Base-by-base conservation (phyloP, 2,888 invertebrate species). In the Exephanes ischioxanthus region DNA sequence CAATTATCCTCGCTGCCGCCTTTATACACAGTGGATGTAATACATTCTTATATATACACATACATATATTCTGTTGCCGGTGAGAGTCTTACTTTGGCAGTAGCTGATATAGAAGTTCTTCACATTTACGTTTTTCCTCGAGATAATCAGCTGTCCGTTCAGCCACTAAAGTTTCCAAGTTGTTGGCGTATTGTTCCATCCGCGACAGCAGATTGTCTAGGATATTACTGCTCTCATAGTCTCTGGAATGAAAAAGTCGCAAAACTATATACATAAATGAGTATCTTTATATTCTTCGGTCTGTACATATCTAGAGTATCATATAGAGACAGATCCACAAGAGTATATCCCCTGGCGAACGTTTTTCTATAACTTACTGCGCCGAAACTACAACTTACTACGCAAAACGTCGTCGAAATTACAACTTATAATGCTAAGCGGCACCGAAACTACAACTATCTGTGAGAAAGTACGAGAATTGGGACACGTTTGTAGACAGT, bases 171-270 rank as follows among this genome's bases (percentile, higher is more conserved):
- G 97, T 96, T 95, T 99, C 99, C 94, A 99, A 96, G 94, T 99
- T 99, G 95, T 99, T 99, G 51, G 99, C 99, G 93, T 99, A 99
- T 94, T 99, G 98, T 94, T 99, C 99, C 99, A 99, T 99, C 88
- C 99, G 97, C 80, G 98, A 98, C 72, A 98, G 95, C 85, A 99
- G 95, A 95, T 99, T 99, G 95, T 99, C 99, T 91, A 98, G 95
- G 88, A 99, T 97, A 94, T 99, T 99, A 88, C 98, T 98, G 92
- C 97, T 97, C 94, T 98, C 98, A 94, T 97, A 97, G 91, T 97
- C 97, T 94, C 98, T 98, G 95, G 83, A 92, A 92, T 67, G 66
- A 66, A 77, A 66, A 77, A 37, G 51, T 4, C 6, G 5, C 55
- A 14, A 22, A 58, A 66, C 61, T 19, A 48, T 53, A 41, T 66